Conservation (phyloP, 2,888 invertebrate species). For the Harpagoxenus sublaevis region DNA sequence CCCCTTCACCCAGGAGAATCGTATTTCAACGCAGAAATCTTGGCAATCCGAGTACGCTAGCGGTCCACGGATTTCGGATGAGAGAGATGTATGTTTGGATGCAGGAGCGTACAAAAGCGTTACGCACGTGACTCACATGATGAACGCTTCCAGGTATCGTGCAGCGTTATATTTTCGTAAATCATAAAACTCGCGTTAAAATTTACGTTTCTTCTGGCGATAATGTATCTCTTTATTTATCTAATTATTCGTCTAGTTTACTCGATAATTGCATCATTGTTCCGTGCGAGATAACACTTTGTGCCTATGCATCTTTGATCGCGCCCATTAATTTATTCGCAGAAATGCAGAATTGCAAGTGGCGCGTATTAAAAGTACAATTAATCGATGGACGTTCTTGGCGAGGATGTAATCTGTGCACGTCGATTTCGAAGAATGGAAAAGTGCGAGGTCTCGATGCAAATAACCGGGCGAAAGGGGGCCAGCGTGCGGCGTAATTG, state of each 20-base stretch:
- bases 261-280: not conserved
- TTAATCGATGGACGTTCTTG: slow-evolving; percentile 45
- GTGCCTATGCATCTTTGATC: not conserved
- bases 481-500: slow-evolving; percentile 68
- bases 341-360: slow-evolving; percentile 25
- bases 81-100: slow-evolving; percentile 61
- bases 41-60: slow-evolving; percentile 43
- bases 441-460: slow-evolving; percentile 57
- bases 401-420: slow-evolving; percentile 59
- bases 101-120: slow-evolving; percentile 23
- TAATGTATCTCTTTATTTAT: not conserved
- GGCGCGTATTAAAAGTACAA: slow-evolving; percentile 32
- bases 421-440: slow-evolving; percentile 65
- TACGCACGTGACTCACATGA: slow-evolving; percentile 51
- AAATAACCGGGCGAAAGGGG: slow-evolving; percentile 61
- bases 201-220: slow-evolving; percentile 9
- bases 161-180: slow-evolving; percentile 37
- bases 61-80: slow-evolving; percentile 59
- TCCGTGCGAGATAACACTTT: not conserved
- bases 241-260: not conserved
- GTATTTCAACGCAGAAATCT: slow-evolving; percentile 59
- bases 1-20: slow-evolving; percentile 49
- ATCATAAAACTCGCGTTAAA: slow-evolving; percentile 27
- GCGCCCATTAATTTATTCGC: not conserved
- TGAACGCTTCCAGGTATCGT: slow-evolving; percentile 11